Evolutionary conservation across 2,888 invertebrate genomes (phyloP).

Genomic region (Charanyca ferruginea): DNA sequence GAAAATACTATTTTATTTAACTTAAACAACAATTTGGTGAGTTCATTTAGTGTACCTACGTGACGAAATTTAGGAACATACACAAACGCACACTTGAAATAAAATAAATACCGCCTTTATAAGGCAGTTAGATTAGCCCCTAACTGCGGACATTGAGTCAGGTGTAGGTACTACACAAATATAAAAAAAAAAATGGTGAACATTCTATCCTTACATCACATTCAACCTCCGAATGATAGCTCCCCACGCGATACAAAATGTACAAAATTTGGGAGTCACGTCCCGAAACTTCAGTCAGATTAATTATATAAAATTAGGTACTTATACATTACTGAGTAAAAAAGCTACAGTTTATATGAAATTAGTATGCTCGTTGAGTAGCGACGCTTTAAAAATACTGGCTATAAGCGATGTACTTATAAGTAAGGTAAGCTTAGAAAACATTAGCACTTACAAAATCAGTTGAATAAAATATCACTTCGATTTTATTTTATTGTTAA

Average conservation of each 20-base stretch:
- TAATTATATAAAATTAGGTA: constrained; percentile 75
- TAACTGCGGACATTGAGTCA: constrained; percentile 57
- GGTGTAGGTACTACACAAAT: constrained; percentile 52
- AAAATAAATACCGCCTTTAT: constrained; percentile 76
- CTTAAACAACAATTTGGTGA: constrained; percentile 88
- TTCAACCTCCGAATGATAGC: constrained; percentile 69
- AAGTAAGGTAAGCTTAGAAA: constrained; percentile 76
- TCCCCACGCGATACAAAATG: constrained; percentile 77
- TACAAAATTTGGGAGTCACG: constrained; percentile 77
- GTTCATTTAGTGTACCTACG: constrained; percentile 79
- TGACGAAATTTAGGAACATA: constrained; percentile 87
- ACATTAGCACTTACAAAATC: constrained; percentile 75
- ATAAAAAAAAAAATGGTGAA: constrained; percentile 64
- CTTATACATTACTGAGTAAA: constrained; percentile 82
- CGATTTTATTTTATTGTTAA: constrained; percentile 75
- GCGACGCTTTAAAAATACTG: constrained; percentile 84
- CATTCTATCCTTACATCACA: constrained; percentile 67
- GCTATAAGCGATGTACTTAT: constrained; percentile 79
- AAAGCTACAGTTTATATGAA: constrained; percentile 85
- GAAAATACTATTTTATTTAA: constrained; percentile 76
- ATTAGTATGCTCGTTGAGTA: constrained; percentile 79
- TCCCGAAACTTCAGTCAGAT: constrained; percentile 82
- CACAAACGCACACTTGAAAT: constrained; percentile 74
- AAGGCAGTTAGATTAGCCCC: constrained; percentile 73
- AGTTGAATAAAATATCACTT: constrained; percentile 87